Percentiles rank a stretch among this genome's conserved stretches.
phyloP scores from a whole-genome alignment of 2,797 vertebrate species.

The Neoniphon sammara region DNA sequence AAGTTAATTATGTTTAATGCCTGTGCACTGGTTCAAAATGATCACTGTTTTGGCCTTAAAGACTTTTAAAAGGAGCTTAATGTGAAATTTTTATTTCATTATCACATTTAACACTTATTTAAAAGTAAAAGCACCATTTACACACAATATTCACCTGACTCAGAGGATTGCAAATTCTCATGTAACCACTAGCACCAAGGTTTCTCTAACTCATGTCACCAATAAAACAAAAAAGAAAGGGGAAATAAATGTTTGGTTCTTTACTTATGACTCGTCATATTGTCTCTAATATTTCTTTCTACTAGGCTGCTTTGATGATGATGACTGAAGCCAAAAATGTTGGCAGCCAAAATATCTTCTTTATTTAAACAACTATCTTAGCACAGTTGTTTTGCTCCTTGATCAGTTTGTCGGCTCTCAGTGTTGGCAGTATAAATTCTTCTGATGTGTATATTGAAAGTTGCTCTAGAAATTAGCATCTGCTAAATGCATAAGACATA shows the following conservation, averaged over 20 bases:
- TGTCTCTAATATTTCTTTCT: neutral
- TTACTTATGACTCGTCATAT: neutral
- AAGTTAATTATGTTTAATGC: constrained; percentile 64
- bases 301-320: neutral
- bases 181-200: neutral
- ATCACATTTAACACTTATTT: constrained; percentile 14
- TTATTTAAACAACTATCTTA: no score
- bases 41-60: constrained; percentile 41
- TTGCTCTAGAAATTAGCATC: no score
- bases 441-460: no score
- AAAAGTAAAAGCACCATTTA: constrained; percentile 7
- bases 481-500: no score
- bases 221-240: constrained; percentile 10
- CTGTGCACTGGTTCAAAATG: constrained; percentile 34
- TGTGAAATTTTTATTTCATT: constrained; percentile 10
- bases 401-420: no score
- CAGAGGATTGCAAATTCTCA: constrained; percentile 11
- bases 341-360: no score
- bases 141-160: constrained; percentile 16
- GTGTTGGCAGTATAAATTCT: no score
- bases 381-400: no score
- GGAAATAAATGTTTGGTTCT: neutral
- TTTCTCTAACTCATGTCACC: constrained; percentile 44
- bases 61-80: constrained; percentile 18
- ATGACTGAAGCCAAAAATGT: no score